Conservation (phyloP, 2,113 vertebrate genomes). For the Malurus alboscapulatus region DNA sequence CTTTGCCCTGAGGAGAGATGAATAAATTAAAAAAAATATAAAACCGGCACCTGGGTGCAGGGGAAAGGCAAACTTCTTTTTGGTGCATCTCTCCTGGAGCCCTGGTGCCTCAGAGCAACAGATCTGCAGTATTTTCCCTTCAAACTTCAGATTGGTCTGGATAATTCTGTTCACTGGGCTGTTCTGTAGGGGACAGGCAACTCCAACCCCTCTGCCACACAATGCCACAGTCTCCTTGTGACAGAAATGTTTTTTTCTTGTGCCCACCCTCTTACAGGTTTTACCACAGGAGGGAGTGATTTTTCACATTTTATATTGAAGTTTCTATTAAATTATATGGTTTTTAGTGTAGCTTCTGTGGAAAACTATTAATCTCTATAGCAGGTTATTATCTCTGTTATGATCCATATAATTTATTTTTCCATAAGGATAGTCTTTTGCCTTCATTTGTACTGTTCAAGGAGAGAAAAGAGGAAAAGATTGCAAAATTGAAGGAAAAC, state of each 20-base stretch:
- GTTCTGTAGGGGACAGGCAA: not conserved
- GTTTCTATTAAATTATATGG: not conserved
- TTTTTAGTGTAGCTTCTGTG: not conserved
- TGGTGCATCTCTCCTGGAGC: not conserved
- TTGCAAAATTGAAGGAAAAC: not conserved
- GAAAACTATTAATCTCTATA: not conserved
- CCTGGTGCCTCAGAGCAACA: not conserved
- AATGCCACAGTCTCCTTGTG: not conserved
- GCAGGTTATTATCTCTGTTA: not conserved
- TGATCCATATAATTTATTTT: not conserved
- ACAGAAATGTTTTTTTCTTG: not conserved
- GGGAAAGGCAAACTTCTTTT: not conserved
- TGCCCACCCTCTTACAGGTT: not conserved
- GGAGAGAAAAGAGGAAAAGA: not conserved
- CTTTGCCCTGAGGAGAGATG: not conserved
- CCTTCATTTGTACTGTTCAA: not conserved
- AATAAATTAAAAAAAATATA: not conserved
- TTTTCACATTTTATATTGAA: conserved; percentile 20
- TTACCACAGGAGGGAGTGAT: conserved; percentile 53
- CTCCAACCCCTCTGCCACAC: not conserved
- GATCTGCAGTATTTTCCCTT: not conserved
- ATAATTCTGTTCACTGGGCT: not conserved
- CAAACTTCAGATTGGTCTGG: not conserved
- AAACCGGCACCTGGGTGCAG: not conserved
- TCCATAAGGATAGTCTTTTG: not conserved